A percentile compares a stretch with the other conserved stretches of the same genome.
Conservation (phyloP, 2,113 vertebrate genomes). For the Oostethus manadensis region DNA sequence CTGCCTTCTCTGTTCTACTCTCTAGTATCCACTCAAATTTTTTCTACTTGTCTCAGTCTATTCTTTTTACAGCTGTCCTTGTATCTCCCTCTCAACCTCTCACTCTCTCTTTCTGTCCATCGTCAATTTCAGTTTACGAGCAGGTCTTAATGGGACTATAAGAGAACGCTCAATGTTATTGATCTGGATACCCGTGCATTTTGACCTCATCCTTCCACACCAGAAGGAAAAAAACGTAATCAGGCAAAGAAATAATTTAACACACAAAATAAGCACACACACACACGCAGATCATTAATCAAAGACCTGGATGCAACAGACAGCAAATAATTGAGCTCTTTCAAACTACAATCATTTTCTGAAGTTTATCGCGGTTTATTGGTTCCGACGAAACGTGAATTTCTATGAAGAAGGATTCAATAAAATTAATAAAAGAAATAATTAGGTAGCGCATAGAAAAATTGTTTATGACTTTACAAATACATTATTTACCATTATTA, state of each 20-base stretch:
- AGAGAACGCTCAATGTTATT: conserved; percentile 65
- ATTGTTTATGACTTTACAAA: too few species aligned
- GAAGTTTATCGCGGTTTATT: too few species aligned
- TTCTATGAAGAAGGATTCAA: too few species aligned
- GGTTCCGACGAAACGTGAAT: too few species aligned
- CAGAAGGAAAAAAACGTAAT: conserved; percentile 41
- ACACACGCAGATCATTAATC: conserved; percentile 48
- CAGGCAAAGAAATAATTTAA: conserved; percentile 40
- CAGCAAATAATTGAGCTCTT: conserved; percentile 55
- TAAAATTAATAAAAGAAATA: too few species aligned
- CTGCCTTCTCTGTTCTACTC: conserved; percentile 19
- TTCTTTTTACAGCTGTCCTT: conserved; percentile 14
- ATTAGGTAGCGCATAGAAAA: too few species aligned
- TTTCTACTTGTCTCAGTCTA: conserved; percentile 13
- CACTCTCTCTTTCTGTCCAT: conserved; percentile 30
- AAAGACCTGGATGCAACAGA: conserved; percentile 51
- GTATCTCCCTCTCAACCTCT: conserved; percentile 9
- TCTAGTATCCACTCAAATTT: conserved; percentile 19
- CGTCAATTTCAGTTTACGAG: conserved; percentile 70
- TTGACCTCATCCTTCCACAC: conserved; percentile 52
- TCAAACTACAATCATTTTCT: conserved; percentile 13
- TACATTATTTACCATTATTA: too few species aligned
- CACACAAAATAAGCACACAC: conserved; percentile 16
- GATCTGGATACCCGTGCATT: conserved; percentile 59
- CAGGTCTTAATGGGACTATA: conserved; percentile 67